Base-by-base conservation (phyloP, 2,797 vertebrate species). In the Chanos chanos region DNA sequence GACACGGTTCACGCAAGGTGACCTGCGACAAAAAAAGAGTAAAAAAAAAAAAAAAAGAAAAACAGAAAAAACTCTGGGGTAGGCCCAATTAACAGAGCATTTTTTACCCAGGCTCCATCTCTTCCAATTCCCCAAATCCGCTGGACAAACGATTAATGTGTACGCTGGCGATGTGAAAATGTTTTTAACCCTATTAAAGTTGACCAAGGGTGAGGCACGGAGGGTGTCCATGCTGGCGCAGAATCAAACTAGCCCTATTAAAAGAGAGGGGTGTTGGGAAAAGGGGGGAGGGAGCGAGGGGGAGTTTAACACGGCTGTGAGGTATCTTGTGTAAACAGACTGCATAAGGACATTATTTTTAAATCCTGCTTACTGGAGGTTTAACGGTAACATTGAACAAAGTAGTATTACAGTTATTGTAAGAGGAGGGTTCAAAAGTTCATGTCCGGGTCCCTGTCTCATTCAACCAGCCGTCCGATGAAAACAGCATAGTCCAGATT, bases 141-240 rank as follows among this genome's bases (percentile, higher is more conserved):
- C 87, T 85, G 85, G 91, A 96, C 93, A 94, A 93, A 94, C 92
- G 92, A 94, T 94, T 94, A 94, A 93, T 95, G 92, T 84, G 83
- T 89, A 86, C 87, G 87, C 84, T 90, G 89, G 89, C 90, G 90
- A 92, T 91, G 88, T 79, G 86, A 94, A 96, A 94, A 95, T 92
- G 93, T 97, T 92, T 96, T 94, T 95, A 94, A 94, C 93, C 91
- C 92, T 91, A 94, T 94, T 95, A 96, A 96, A 96, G 90, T 92
- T 87, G 89, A 93, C 91, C 94, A 96, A 97, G 92, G 94, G 93
- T 94, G 97, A 90, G 92, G 86, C 86, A 86, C n/a, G 92, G 91
- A 94, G 90, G 92, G 92, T 90, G 90, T 90, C 97, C 93, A 92
- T 89, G 87, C 90, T 95, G 93, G 92, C 92, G 85, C 89, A 89